Conservation (phyloP, 2,113 vertebrate genomes). For the Pycnonotus jocosus region DNA sequence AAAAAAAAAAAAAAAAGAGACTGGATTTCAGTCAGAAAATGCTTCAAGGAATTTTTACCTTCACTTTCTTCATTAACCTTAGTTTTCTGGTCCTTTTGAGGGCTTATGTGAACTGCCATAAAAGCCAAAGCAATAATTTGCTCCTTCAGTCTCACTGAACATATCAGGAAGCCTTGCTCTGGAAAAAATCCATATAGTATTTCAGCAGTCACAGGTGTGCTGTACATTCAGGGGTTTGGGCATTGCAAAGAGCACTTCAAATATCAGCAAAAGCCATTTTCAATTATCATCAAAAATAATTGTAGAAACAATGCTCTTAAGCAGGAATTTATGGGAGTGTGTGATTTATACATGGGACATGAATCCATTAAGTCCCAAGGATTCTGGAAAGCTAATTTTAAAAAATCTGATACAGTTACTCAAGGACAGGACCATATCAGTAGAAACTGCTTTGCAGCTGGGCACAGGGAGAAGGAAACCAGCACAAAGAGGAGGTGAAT, state of each 20-base stretch:
- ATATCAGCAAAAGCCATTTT: background rate
- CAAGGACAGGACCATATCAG: background rate
- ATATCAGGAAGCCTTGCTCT: background rate
- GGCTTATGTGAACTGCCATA: background rate
- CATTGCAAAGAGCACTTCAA: background rate
- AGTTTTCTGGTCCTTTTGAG: background rate
- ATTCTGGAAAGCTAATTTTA: background rate
- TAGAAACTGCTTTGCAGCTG: background rate
- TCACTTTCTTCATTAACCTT: background rate
- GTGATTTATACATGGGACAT: background rate
- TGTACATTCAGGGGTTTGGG: background rate
- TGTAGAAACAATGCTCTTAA: background rate
- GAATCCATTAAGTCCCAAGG: background rate
- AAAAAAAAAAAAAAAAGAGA: background rate
- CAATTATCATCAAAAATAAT: background rate
- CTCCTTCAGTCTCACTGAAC: background rate
- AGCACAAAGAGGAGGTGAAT: background rate
- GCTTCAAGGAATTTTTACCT: background rate
- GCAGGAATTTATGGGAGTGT: background rate
- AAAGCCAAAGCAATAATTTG: background rate
- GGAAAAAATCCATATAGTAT: background rate
- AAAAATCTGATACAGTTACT: background rate
- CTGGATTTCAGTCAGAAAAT: background rate
- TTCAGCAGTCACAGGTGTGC: background rate
- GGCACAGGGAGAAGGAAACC: background rate